Evolutionary conservation across 2,113 vertebrate species (phyloP), one percentile per base, ranked within the genome.

Genomic region (Theristicus caerulescens): DNA sequence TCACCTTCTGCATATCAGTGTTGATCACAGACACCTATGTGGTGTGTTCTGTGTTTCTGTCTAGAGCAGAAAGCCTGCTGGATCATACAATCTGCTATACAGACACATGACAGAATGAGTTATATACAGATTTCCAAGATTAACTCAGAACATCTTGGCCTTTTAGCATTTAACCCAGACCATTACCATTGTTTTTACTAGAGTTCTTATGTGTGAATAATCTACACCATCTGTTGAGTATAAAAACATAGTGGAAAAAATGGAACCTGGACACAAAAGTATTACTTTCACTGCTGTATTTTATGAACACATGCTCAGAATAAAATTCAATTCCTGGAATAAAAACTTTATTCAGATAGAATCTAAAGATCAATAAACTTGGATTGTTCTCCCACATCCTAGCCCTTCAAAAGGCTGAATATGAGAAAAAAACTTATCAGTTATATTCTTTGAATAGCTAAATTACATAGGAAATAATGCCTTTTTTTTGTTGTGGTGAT

Each of bases 301-400:
- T 95, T 95, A 94, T 88, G 70, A 96, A 71, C 49, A 90, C 58
- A 70, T 47, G n/a, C n/a, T 96, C 29, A 69, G 38, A 67, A 92
- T 57, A 93, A 86, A 93, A 88, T 73, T 74, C 19, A 52, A 1
- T 91, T 95, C 64, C 57, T 77, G 32, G 40, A 94, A 91, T 86
- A 94, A 94, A 89, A 78, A 14, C 11, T 38, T 46, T 71, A 47
- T 91, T 94, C n/a, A 92, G n/a, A 69, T 14, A 77, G 31, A 95
- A 82, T 91, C 31, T 83, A 49, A 95, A 71, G 32, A 72, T 70
- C 61, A 58, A 42, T 83, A 67, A 67, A 76, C 13, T 72, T 90
- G 26, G 10, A 27, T 76, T 79, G 6, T 62, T 90, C 19, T 88
- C 22, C 20, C 3, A 70, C 26, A 46, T 67, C 52, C 38, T 80